Base-by-base conservation (phyloP, 2,113 vertebrate genomes). In the Chaetodon auriga region DNA sequence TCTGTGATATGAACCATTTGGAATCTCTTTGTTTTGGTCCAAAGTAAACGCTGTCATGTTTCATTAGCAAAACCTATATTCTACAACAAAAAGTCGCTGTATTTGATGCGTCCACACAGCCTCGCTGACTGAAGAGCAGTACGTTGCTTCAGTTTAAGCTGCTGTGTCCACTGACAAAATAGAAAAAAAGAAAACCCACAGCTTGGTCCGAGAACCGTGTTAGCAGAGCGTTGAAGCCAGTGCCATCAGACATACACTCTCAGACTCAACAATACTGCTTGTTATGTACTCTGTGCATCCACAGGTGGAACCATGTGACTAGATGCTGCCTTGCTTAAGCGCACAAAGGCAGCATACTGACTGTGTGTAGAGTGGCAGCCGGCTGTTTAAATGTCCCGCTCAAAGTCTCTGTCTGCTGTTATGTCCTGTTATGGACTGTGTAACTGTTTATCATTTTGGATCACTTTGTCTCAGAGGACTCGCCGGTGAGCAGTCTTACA, bases 1-100 rank as follows among this genome's bases (percentile, higher is more conserved):
- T 61, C 36, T 53, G 19, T 74, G 38, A 70, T 7, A 69, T 25
- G 4, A 58, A 25, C 7, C 15, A n/a, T 75, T 80, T 81, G 82
- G 61, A 86, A 61, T 63, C 12, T 74, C n/a, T 64, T 57, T 70
- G 45, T 79, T 92, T 89, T 89, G 90, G 85, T 90, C 83, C 78
- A 89, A 35, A 84, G 9, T 36, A 36, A 62, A 49, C 12, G 0
- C 14, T 15, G 35, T 58, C 45, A 72, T 18, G 19, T 60, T 76
- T 72, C 2, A 78, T 62, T 64, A 75, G 16, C 12, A 68, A 81
- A 86, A 65, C 4, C 9, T 61, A 35, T 25, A 36, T 23, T 62
- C 51, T 35, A 62, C 19, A 57, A 46, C 6, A 69, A 66, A 57
- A 35, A 11, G 13, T 66, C 48, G 55, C 55, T 23, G 6, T 54